Conservation (phyloP, 2,113 vertebrate genomes). For the Labeo rohita region DNA sequence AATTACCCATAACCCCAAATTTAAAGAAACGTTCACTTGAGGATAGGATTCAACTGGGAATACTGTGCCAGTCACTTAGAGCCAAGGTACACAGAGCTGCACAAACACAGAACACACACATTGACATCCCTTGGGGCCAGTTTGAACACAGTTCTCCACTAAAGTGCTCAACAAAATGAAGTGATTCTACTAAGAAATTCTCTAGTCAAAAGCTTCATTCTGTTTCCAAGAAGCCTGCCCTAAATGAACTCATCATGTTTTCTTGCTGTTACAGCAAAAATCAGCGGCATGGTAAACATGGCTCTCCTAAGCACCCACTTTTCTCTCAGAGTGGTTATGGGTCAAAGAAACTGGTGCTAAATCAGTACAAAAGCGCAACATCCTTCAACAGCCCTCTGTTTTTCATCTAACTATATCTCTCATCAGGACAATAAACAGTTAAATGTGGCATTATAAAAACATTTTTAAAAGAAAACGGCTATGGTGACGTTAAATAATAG, state of each 20-base stretch:
- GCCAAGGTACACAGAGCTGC: not conserved
- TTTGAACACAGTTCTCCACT: not conserved
- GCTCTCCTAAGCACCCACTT: not conserved
- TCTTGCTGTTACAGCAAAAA: constrained; percentile 5
- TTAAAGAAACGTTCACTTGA: not conserved
- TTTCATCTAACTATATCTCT: not conserved
- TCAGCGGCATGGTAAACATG: constrained; percentile 5
- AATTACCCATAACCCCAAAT: constrained; percentile 23
- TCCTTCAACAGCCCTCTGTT: constrained; percentile 14
- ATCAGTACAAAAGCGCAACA: constrained; percentile 23
- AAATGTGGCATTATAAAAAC: constrained; percentile 28
- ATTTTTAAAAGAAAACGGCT: not conserved
- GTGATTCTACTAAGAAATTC: not conserved
- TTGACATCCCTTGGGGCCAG: not conserved
- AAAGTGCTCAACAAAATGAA: not conserved
- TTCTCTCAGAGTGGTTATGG: constrained; percentile 11
- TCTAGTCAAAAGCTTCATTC: not conserved
- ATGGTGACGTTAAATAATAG: not conserved
- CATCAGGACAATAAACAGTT: not conserved
- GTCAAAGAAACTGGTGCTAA: constrained; percentile 20
- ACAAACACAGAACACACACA: not conserved
- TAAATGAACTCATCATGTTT: constrained; percentile 23
- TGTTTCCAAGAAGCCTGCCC: not conserved
- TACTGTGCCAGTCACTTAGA: not conserved
- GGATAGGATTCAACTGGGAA: constrained; percentile 20